A percentile compares a stretch with the other conserved stretches of the same genome.
These are phyloP conservation scores for Dascyllus trimaculatus DNA, from an alignment of 2,113 vertebrate genomes.

Conservation along the genomic window DNA sequence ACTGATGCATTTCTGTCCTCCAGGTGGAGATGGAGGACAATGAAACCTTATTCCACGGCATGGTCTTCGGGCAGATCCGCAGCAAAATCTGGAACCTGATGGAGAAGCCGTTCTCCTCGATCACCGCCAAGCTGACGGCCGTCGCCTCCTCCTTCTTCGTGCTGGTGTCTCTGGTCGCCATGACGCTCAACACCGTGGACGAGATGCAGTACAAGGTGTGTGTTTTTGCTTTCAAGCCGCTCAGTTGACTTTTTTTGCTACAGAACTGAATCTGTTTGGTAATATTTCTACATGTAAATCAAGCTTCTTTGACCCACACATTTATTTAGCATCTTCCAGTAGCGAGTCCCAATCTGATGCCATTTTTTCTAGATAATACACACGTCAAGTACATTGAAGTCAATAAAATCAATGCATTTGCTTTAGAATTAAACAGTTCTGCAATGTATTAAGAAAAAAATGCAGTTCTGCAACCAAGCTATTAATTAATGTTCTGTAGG, in stretches of 20 bases:
- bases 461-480: too few species aligned
- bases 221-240: background rate
- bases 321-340: too few species aligned
- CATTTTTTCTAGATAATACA: too few species aligned
- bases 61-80: constrained; percentile 82
- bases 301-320: too few species aligned
- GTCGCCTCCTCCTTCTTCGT: constrained; percentile 94
- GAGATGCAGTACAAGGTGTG: constrained; percentile 90
- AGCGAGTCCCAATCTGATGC: too few species aligned
- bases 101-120: constrained; percentile 96
- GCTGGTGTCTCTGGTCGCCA: constrained; percentile 91
- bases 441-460: too few species aligned
- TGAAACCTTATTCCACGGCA: constrained; percentile 85
- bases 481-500: too few species aligned
- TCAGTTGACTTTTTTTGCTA: too few species aligned
- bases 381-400: too few species aligned
- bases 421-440: too few species aligned
- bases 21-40: constrained; percentile 88
- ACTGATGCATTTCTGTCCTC: background rate
- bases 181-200: constrained; percentile 94
- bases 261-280: background rate
- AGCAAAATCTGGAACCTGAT: constrained; percentile 92
- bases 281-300: too few species aligned
- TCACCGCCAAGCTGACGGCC: constrained; percentile 90
- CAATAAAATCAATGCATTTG: too few species aligned